A percentile compares a stretch with the other conserved stretches of the same genome.
These are phyloP conservation scores for Cantharis lateralis DNA, from an alignment of 2,888 invertebrate genomes.

Conservation along the genomic window DNA sequence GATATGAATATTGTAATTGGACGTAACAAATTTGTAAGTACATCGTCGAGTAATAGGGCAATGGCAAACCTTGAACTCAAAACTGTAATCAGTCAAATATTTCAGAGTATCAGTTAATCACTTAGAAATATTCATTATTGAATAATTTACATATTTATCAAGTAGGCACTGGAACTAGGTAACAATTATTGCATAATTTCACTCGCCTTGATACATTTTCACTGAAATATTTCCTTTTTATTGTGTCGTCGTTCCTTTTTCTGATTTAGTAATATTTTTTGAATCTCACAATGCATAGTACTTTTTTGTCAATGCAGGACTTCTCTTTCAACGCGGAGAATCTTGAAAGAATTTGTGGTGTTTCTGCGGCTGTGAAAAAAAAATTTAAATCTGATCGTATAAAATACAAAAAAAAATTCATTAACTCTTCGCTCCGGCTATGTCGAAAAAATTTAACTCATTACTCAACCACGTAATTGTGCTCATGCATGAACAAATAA, in stretches of 20 bases:
- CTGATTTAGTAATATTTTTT: too few relatives aligned
- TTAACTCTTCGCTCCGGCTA: neutral
- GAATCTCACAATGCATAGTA: too few relatives aligned
- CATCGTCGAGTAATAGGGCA: neutral
- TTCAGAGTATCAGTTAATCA: neutral
- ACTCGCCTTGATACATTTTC: neutral
- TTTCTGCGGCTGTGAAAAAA: neutral
- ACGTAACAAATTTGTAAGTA: neutral
- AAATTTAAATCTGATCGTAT: neutral
- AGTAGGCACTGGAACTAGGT: neutral
- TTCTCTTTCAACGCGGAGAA: too few relatives aligned
- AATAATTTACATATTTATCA: neutral
- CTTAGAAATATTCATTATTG: neutral
- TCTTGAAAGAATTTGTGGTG: neutral
- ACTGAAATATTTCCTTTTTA: too few relatives aligned
- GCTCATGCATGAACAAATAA: neutral
- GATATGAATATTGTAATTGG: neutral
- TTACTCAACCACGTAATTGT: neutral
- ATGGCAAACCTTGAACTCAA: neutral
- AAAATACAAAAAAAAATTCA: neutral
- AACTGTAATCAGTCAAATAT: neutral
- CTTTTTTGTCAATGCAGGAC: too few relatives aligned
- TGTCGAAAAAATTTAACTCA: neutral
- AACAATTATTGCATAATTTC: neutral
- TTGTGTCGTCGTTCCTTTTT: too few relatives aligned